These are phyloP conservation scores for Phasianus colchicus DNA, from an alignment of 2,113 vertebrate species.

Conservation along the genomic window DNA sequence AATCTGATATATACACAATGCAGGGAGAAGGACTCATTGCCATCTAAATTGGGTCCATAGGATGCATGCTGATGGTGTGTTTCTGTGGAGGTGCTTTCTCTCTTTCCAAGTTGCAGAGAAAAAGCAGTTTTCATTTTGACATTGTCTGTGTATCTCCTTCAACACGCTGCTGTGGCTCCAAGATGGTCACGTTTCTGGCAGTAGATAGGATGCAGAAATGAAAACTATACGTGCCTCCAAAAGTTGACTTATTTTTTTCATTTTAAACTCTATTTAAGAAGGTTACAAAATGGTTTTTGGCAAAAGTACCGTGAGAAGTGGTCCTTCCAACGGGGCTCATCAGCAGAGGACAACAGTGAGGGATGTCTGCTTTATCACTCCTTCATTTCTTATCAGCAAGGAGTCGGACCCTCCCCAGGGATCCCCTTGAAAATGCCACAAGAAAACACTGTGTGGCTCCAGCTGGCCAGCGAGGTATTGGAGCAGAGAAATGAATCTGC, in stretches of 20 bases:
- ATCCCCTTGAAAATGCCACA: neutral
- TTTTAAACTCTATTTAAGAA: neutral
- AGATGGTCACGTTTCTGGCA: fast-evolving
- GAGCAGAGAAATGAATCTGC: constrained; percentile 41
- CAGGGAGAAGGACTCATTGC: neutral
- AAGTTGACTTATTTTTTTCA: neutral
- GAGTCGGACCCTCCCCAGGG: neutral
- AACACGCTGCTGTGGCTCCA: neutral
- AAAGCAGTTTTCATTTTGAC: neutral
- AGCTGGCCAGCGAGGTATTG: neutral
- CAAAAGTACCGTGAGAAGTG: neutral
- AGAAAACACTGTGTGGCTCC: neutral
- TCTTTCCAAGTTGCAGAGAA: neutral
- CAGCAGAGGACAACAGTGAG: neutral
- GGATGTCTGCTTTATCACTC: neutral
- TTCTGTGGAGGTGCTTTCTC: neutral
- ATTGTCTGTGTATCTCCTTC: neutral
- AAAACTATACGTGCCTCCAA: neutral
- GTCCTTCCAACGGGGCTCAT: neutral
- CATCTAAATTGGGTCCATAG: neutral
- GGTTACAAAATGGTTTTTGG: neutral
- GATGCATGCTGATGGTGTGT: fast-evolving
- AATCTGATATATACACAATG: neutral
- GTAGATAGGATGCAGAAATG: neutral
- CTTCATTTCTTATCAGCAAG: neutral